Conservation (phyloP, 2,888 invertebrate species). For the Apamea crenata region DNA sequence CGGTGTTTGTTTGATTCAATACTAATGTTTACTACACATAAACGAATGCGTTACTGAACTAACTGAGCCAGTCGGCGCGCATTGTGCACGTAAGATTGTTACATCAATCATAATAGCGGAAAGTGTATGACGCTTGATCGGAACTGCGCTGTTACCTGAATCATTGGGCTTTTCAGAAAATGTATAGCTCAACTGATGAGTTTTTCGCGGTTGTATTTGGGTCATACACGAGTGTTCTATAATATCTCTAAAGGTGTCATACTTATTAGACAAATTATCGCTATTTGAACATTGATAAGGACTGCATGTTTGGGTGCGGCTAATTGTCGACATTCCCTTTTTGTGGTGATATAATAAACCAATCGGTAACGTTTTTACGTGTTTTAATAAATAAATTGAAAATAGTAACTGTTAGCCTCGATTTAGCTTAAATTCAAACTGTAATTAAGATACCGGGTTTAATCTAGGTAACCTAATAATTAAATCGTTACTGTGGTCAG, state of each 20-base stretch:
- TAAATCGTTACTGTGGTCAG: slow-evolving; percentile 34
- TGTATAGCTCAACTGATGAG: slow-evolving; percentile 16
- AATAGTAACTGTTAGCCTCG: neutral
- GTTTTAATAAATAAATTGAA: slow-evolving; percentile 8
- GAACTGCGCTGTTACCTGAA: slow-evolving; percentile 59
- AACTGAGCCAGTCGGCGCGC: slow-evolving; percentile 26
- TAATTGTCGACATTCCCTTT: slow-evolving; percentile 57
- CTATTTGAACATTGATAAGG: slow-evolving; percentile 59
- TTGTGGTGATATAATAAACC: slow-evolving; percentile 39
- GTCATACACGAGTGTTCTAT: slow-evolving; percentile 18
- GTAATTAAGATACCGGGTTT: slow-evolving; percentile 36
- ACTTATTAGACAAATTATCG: slow-evolving; percentile 56
- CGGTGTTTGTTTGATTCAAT: slow-evolving; percentile 71
- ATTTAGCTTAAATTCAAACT: slow-evolving; percentile 10
- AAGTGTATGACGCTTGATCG: slow-evolving; percentile 71
- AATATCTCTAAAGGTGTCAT: slow-evolving; percentile 26
- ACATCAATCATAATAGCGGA: slow-evolving; percentile 71
- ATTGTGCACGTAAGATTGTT: slow-evolving; percentile 56
- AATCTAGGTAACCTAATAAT: slow-evolving; percentile 37
- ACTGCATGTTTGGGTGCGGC: slow-evolving; percentile 58
- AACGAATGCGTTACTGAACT: slow-evolving; percentile 36
- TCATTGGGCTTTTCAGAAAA: slow-evolving; percentile 41
- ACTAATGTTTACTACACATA: slow-evolving; percentile 60
- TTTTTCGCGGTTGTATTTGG: slow-evolving; percentile 23
- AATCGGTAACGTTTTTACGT: neutral